Evolutionary conservation across 2,113 vertebrate genomes (phyloP).

Genomic region (Oophaga pumilio): DNA sequence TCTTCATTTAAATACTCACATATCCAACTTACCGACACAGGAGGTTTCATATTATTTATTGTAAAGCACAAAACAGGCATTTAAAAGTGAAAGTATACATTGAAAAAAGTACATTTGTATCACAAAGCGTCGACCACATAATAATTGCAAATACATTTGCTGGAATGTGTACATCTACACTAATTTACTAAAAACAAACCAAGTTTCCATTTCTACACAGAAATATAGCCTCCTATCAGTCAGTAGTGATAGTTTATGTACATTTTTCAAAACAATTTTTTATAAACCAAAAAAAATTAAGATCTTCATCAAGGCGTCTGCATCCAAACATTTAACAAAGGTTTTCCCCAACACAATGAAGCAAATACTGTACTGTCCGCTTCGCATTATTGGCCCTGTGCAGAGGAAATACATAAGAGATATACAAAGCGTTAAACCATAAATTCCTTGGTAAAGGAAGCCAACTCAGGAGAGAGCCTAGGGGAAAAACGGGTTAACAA

Average conservation of each 20-base stretch:
- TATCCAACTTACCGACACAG: conserved; percentile 99
- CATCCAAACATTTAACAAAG: conserved; percentile 99
- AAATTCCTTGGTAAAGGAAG: conserved; percentile 81
- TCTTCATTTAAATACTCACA: conserved; percentile 74
- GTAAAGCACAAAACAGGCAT: conserved; percentile 99
- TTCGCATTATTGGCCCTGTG: conserved; percentile 99
- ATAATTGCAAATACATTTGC: conserved; percentile 96
- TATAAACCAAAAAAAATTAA: conserved; percentile 94
- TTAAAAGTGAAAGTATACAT: conserved; percentile 99
- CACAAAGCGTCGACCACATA: conserved; percentile 98
- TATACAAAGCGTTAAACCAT: conserved; percentile 98
- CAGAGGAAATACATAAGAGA: conserved; percentile 99
- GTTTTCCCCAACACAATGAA: conserved; percentile 98
- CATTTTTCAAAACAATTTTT: conserved; percentile 90
- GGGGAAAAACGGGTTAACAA: conserved; percentile 84
- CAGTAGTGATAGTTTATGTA: conserved; percentile 88
- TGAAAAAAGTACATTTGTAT: conserved; percentile 98
- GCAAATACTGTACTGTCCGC: conserved; percentile 99
- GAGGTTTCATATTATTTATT: conserved; percentile 99
- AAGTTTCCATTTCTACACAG: conserved; percentile 94
- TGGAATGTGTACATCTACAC: conserved; percentile 99
- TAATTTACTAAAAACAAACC: conserved; percentile 98
- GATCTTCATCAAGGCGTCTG: conserved; percentile 99
- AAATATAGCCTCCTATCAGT: conserved; percentile 90
- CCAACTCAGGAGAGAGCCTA: conserved; percentile 87